Percentiles rank a stretch among this genome's conserved stretches.
Conservation (phyloP, 2,113 vertebrate genomes). For the Xenus cinereus region DNA sequence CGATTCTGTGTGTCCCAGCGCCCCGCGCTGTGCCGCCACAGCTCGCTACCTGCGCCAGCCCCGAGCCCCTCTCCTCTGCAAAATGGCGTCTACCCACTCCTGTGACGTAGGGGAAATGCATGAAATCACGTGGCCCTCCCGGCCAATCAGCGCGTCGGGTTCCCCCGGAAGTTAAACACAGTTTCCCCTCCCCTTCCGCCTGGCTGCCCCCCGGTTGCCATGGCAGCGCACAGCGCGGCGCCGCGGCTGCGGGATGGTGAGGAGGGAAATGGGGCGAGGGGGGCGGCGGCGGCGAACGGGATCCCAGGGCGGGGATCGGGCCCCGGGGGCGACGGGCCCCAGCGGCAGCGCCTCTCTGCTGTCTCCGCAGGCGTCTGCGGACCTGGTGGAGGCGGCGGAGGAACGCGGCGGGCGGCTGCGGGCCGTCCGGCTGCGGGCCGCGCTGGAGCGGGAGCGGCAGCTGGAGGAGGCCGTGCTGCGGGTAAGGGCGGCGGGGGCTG, state of each 20-base stretch:
- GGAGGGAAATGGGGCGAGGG: background rate
- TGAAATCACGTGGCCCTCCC: too few relatives aligned
- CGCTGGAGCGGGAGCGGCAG: conserved; percentile 75
- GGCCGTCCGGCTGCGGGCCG: conserved; percentile 67
- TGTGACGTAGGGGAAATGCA: accelerated
- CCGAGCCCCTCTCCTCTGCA: accelerated
- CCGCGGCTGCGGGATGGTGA: background rate
- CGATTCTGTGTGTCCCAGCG: too few relatives aligned
- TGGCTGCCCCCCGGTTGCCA: background rate
- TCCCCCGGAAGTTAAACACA: accelerated
- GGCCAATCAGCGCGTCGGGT: background rate
- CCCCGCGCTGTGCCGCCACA: too few relatives aligned
- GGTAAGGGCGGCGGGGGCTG: background rate
- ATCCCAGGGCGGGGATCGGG: background rate
- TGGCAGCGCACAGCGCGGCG: background rate
- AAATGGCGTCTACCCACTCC: accelerated
- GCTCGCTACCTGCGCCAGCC: background rate
- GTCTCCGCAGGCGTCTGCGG: background rate
- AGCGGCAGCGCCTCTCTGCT: background rate
- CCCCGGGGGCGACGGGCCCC: too few relatives aligned
- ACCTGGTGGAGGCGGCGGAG: conserved; percentile 64
- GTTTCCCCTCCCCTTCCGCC: background rate
- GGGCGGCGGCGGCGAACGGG: too few relatives aligned
- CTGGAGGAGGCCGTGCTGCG: conserved; percentile 78
- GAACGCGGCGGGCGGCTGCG: conserved; percentile 69